Evolutionary conservation across 92 coral and sea anemone genomes (phyloP), one percentile per base, ranked within the genome.

Genomic region (Phenganax subtilis): DNA sequence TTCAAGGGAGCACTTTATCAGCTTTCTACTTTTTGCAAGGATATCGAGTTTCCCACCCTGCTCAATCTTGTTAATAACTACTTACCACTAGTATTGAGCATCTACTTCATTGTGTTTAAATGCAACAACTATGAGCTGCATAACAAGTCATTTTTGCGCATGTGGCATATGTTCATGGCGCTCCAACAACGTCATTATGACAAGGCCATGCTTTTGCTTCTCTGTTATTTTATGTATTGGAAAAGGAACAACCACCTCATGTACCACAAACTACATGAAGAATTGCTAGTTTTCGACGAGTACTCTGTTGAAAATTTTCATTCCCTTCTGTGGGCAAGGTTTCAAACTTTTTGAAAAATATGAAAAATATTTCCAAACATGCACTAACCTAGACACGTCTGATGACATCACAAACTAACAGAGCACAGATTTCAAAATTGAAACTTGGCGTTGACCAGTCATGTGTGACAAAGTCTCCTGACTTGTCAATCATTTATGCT

Each of bases 71-170:
- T 64, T 10, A 20, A 37, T 37, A 37, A 37, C 5, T 37, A 37
- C 47, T 5, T 37, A 14, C 65, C 65, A 59, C 20, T 59, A 25
- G 65, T 14, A 59, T 59, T 59, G 65, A 59, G 17, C 20, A 59
- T 59, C 20, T 59, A 59, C 7, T 59, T 27, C 67, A 61, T 61
- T 61, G 67, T 61, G 67, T 61, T 61, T 17, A 61, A 61, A 61
- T 61, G 67, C 28, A 61, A 61, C 15, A 7, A 61, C 67, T 61
- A 61, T 61, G 67, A 61, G 67, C 28, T 61, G 28, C 15, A 61
- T 14, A 15, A 27, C 67, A 61, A 61, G 67, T 61, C 67, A 0
- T 17, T 61, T 4, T 61, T 61, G 67, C 67, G 67, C 67, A 61
- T 61, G 15, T 61, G 67, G 67, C 3, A 6, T 61, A 61, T 61